Base-by-base conservation (phyloP, 1,140 invertebrate genomes). In the Hestina assimilis region DNA sequence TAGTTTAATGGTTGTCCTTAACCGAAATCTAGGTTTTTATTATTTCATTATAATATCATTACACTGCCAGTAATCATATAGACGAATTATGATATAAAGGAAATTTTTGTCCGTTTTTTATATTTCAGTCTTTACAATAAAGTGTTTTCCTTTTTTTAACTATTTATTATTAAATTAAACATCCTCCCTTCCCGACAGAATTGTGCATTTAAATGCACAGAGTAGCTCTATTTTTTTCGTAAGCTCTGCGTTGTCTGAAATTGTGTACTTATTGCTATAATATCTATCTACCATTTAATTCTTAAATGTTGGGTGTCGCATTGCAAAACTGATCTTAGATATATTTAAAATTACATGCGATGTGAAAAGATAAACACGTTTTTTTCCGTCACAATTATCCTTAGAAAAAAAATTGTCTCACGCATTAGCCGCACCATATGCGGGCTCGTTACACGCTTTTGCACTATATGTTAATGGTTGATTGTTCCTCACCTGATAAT, bases 51-150 rank as follows among this genome's bases (percentile, higher is more conserved):
- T 63, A 66, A 73, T 63, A 63, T 79, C 78, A 79, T 86, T 84
- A 88, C 85, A 88, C 85, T 88, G 85, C 85, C 85, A 88, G 72
- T 86, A 75, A 70, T 83, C 83, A 75, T 83, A 83, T 84, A 83
- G 79, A 84, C 73, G 75, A 80, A 79, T 77, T 79, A 84, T 71
- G 59, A 77, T 66, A 59, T 60, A 59, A 74, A 85, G 75, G n/a
- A n/a, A 59, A 55, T 78, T 85, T 85, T 59, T 63, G 78, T 84
- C 84, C 76, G 74, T 75, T 87, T 87, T 63, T 84, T 87, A 76
- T 83, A 87, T 87, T 86, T 83, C 70, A 72, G 70, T 84, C 68
- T 80, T 87, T 84, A 86, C 75, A 79, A 79, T 58, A 63, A 75
- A 72, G 66, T 75, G 53, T 57, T 65, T 41, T 74, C 75, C 70